A percentile compares a stretch with the other conserved stretches of the same genome.
Evolutionary conservation across 2,113 vertebrate species (phyloP).

Genomic region (Turdus rufiventris): DNA sequence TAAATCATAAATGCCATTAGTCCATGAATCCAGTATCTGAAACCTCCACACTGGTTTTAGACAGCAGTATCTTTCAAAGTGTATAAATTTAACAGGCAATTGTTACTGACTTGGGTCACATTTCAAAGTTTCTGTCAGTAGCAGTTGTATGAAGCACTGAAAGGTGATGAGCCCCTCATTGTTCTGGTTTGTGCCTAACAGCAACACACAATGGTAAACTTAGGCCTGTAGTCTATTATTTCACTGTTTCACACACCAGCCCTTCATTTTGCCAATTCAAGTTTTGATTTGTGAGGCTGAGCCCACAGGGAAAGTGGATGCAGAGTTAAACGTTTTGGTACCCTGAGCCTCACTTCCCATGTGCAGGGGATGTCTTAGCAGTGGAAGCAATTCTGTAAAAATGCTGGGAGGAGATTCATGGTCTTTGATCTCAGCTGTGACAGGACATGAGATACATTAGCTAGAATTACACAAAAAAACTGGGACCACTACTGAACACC

Average conservation of each 20-base stretch:
- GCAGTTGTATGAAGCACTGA: not conserved
- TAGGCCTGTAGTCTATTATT: not conserved
- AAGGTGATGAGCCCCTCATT: not conserved
- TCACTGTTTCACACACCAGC: not conserved
- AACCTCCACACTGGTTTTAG: not conserved
- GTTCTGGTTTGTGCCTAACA: not conserved
- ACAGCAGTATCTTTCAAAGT: not conserved
- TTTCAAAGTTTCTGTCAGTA: not conserved
- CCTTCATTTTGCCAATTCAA: not conserved
- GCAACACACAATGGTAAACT: not conserved
- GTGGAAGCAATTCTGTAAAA: not conserved
- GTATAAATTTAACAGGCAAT: not conserved
- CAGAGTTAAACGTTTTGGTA: not conserved
- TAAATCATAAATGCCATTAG: not conserved
- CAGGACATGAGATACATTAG: not conserved
- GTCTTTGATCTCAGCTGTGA: not conserved
- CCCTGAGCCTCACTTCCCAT: fast-evolving
- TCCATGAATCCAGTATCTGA: not conserved
- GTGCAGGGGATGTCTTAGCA: not conserved
- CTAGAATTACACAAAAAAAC: not conserved
- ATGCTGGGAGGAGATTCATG: not conserved
- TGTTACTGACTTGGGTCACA: not conserved
- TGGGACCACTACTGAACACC: not conserved
- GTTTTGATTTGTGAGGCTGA: not conserved
- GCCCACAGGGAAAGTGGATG: not conserved